These are phyloP conservation scores for Synergus laeviventris DNA, from an alignment of 2,888 invertebrate genomes.

Conservation along the genomic window DNA sequence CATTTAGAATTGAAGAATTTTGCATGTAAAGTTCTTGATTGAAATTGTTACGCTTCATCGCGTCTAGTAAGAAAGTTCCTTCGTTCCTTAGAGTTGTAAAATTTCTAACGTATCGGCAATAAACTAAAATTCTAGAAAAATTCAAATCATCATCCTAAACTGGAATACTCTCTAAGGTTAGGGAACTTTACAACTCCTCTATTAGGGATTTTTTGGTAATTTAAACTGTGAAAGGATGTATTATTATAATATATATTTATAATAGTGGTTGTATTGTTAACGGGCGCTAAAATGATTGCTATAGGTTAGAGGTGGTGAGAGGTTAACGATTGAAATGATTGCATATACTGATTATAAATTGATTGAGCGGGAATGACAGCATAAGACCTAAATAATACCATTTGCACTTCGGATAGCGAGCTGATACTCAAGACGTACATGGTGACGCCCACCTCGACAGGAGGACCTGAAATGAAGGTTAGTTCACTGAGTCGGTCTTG, in stretches of 20 bases:
- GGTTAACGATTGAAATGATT: constrained; percentile 58
- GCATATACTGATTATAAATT: constrained; percentile 40
- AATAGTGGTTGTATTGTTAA: constrained; percentile 7
- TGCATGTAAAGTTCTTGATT: background rate
- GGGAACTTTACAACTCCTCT: constrained; percentile 12
- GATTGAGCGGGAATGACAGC: constrained; percentile 65
- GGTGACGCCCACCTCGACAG: constrained; percentile 88
- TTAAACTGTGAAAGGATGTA: constrained; percentile 15
- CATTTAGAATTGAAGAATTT: background rate
- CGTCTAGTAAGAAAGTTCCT: constrained; percentile 14
- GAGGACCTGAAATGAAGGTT: constrained; percentile 82
- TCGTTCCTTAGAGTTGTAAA: background rate
- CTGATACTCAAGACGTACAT: constrained; percentile 90
- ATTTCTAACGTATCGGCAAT: background rate
- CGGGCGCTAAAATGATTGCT: constrained; percentile 21
- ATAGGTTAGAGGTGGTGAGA: constrained; percentile 28
- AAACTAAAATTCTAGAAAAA: background rate
- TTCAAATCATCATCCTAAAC: background rate
- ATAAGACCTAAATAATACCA: constrained; percentile 81
- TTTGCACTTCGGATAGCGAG: constrained; percentile 89
- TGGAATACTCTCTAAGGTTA: background rate
- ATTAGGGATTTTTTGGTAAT: background rate
- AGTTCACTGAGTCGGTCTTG: constrained; percentile 73
- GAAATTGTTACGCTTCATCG: constrained; percentile 14
- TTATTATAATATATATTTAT: background rate